These are phyloP conservation scores for Triplophysa bombifrons DNA, from an alignment of 2,797 vertebrate species.

Conservation along the genomic window DNA sequence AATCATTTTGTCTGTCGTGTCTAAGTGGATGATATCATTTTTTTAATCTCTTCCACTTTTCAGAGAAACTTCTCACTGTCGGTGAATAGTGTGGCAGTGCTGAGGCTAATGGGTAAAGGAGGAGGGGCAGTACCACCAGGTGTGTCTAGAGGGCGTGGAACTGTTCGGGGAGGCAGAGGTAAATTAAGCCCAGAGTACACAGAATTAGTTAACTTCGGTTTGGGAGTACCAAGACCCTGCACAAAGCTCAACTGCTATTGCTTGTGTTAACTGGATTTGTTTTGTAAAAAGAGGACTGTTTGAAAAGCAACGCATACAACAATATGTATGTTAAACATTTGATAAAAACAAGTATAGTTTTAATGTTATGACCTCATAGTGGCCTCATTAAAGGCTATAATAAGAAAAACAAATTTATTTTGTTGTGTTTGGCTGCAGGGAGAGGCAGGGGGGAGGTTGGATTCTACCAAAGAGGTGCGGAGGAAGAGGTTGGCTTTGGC, in stretches of 20 bases:
- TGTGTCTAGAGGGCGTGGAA: slow-evolving; percentile 84
- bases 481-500: slow-evolving; percentile 87
- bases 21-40: not conserved
- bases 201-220: not conserved
- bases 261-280: not conserved
- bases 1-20: not conserved
- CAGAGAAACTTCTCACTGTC: slow-evolving; percentile 97
- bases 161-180: slow-evolving; percentile 88
- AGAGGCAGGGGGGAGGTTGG: slow-evolving; percentile 87
- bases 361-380: not conserved
- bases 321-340: not conserved
- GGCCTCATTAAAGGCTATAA: not conserved
- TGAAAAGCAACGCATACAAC: not conserved
- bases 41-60: not conserved
- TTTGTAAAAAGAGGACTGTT: too few relatives aligned
- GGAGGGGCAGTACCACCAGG: slow-evolving; percentile 76
- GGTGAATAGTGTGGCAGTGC: slow-evolving; percentile 93
- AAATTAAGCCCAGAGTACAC: slow-evolving; percentile 38
- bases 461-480: slow-evolving; percentile 92
- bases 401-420: not conserved
- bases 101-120: slow-evolving; percentile 92
- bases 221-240: not conserved
- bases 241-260: not conserved
- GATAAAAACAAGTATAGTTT: not conserved
- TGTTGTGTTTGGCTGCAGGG: slow-evolving; percentile 66